These are phyloP conservation scores for Oryzias dopingdopingensis DNA, from an alignment of 2,797 vertebrate species.

Conservation along the genomic window DNA sequence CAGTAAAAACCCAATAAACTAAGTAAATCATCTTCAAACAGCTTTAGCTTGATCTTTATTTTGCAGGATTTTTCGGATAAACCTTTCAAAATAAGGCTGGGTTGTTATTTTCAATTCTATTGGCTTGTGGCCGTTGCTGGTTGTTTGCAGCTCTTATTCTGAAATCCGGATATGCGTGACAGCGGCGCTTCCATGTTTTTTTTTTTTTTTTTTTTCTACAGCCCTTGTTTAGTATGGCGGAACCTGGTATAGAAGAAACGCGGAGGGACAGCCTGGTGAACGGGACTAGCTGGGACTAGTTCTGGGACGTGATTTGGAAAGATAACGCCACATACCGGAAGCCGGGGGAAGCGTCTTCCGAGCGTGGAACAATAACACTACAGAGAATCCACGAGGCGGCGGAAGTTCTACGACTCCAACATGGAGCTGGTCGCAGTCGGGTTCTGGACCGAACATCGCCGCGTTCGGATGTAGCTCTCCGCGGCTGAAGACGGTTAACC, in stretches of 20 bases:
- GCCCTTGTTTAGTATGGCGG: constrained; percentile 27
- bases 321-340: constrained; percentile 51
- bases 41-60: no score
- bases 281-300: constrained; percentile 38
- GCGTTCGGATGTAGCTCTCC: constrained; percentile 31
- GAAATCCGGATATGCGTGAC: constrained; percentile 33
- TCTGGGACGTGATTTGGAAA: constrained; percentile 46
- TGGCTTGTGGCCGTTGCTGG: no score
- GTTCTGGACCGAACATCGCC: constrained; percentile 13
- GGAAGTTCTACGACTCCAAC: constrained; percentile 13
- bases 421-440: constrained; percentile 50
- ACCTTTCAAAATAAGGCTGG: no score
- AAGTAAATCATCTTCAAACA: no score
- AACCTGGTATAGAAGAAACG: constrained; percentile 54
- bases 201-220: not conserved
- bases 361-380: constrained; percentile 37
- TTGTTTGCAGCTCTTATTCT: constrained; percentile 35
- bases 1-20: no score
- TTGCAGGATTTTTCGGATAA: no score
- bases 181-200: accelerated
- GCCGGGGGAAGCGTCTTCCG: constrained; percentile 28
- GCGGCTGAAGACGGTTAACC: constrained; percentile 13
- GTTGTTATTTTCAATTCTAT: no score
- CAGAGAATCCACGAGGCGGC: constrained; percentile 21
- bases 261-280: constrained; percentile 16